Evolutionary conservation across 2,797 vertebrate species (phyloP).

Genomic region (Notoglanidium macrostoma): DNA sequence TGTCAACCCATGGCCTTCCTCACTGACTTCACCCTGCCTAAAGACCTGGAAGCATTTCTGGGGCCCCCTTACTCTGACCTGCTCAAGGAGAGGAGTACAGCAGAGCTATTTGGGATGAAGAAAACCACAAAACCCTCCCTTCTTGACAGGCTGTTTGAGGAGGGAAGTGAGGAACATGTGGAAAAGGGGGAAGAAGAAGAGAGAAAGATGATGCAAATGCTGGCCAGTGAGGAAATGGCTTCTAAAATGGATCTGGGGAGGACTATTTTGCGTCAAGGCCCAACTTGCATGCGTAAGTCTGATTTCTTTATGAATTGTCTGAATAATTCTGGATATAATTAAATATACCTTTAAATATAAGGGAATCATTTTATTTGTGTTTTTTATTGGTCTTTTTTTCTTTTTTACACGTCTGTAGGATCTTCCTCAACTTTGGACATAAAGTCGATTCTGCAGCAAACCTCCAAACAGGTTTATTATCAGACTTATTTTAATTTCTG

Average conservation of each 20-base stretch:
- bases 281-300: constrained; percentile 61
- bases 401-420: constrained; percentile 5
- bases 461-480: constrained; percentile 38
- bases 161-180: background rate
- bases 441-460: constrained; percentile 35
- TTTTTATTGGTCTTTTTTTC: background rate
- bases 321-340: background rate
- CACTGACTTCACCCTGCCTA: constrained; percentile 66
- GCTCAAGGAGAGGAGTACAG: constrained; percentile 19
- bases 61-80: constrained; percentile 47
- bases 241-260: constrained; percentile 66
- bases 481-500: background rate
- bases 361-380: background rate
- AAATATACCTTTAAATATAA: too few relatives aligned
- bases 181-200: background rate
- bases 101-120: background rate
- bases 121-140: constrained; percentile 4
- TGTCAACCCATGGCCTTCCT: constrained; percentile 73
- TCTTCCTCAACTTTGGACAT: constrained; percentile 37
- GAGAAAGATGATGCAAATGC: background rate
- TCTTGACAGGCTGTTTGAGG: constrained; percentile 46
- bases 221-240: background rate
- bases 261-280: constrained; percentile 52
- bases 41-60: constrained; percentile 64
- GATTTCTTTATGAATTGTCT: background rate